Base-by-base conservation (phyloP, 2,888 invertebrate genomes). In the Chloroclystis v-ata region DNA sequence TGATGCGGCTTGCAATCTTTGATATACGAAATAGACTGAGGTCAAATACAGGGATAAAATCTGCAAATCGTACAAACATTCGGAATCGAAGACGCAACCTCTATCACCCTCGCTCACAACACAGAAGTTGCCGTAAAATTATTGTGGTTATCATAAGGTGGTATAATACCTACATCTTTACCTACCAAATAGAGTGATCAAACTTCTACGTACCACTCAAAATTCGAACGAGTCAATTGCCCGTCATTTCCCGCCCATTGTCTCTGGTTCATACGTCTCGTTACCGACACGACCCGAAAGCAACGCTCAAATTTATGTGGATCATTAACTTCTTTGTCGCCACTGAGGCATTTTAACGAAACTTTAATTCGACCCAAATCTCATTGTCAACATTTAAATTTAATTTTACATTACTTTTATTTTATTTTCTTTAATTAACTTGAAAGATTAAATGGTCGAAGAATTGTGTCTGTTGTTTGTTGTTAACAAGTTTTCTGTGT, bases 331-430 rank as follows among this genome's bases (percentile, higher is more conserved):
- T 68, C 69, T 67, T 70, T 69, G 70, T 65, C 65, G 68, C 70
- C 65, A 62, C 63, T 40, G 59, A 50, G 72, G 78, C 61, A 81
- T 83, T 79, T 84, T 78, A 79, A 79, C 68, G 82, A 78, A 81
- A 81, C 71, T 73, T 78, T 77, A 75, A 78, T 74, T 77, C 69
- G 71, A 65, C 63, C 67, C 65, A 65, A 74, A 65, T 63, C 63
- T 66, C 64, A 67, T 75, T 78, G 74, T 74, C 20, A 26, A 25
- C 37, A 48, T 47, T 42, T 37, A 33, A 47, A 47, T 42, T 26
- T 37, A 47, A 26, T 30, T 12, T 16, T 20, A 20, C 16, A 24
- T 33, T 33, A 33, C 35, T 35, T 11, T 35, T 16, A 6, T 35
- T 20, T 35, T 11, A 11, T 16, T 20, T 11, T 7, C 2, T n/a